These are phyloP conservation scores for Trachurus trachurus DNA, from an alignment of 2,797 vertebrate genomes.

Conservation along the genomic window DNA sequence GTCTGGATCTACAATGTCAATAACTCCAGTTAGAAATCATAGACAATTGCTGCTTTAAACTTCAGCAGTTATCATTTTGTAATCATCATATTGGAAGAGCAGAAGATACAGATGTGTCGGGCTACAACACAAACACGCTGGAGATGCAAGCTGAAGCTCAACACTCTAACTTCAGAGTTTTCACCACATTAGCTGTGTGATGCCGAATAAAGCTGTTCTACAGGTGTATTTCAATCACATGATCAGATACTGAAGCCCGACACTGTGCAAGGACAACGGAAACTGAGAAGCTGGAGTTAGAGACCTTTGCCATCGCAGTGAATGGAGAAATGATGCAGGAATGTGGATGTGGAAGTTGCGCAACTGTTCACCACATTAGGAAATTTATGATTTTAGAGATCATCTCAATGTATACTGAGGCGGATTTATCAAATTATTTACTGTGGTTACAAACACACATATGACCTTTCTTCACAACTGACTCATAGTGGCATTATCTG, in stretches of 20 bases:
- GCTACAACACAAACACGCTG: background rate
- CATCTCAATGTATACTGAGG: background rate
- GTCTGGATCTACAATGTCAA: background rate
- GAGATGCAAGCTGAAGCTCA: background rate
- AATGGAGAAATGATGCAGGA: background rate
- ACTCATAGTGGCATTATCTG: background rate
- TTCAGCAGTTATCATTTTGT: background rate
- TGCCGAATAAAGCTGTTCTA: background rate
- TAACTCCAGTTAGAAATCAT: background rate
- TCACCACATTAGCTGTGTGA: background rate
- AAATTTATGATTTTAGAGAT: background rate
- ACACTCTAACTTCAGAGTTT: background rate
- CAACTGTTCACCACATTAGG: background rate
- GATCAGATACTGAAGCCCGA: background rate
- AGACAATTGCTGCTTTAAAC: background rate
- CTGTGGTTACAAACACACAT: background rate
- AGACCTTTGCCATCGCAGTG: background rate
- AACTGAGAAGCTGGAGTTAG: background rate
- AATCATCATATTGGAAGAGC: background rate
- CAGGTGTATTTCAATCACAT: background rate
- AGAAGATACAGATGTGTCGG: background rate
- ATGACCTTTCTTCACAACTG: background rate
- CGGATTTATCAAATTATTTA: no score
- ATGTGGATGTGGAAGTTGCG: background rate
- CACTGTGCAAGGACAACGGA: background rate